Conservation (phyloP, 2,888 invertebrate genomes). For the Diadegma fenestrale region DNA sequence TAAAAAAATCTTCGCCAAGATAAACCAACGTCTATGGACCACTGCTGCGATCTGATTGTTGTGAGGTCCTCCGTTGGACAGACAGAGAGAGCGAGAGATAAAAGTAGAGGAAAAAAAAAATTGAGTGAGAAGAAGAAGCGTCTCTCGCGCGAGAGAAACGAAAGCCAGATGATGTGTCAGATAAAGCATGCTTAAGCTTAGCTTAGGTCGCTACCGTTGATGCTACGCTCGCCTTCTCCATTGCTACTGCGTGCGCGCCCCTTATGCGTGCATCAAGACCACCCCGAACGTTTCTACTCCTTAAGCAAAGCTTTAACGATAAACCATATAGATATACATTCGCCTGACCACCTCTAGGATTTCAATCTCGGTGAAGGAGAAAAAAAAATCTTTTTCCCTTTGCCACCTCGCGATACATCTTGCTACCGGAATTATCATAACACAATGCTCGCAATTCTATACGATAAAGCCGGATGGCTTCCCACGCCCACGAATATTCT, state of each 20-base stretch:
- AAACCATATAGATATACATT: constrained; percentile 25
- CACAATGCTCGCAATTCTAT: constrained; percentile 78
- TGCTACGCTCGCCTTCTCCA: constrained; percentile 22
- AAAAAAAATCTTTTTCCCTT: constrained; percentile 54
- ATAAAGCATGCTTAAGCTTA: constrained; percentile 83
- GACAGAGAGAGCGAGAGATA: constrained; percentile 44
- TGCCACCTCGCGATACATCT: constrained; percentile 61
- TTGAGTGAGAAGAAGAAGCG: constrained; percentile 75
- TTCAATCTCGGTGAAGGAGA: constrained; percentile 77
- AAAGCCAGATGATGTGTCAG: constrained; percentile 77
- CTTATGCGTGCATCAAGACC: constrained; percentile 77
- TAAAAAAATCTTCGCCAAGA: neutral
- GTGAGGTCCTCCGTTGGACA: constrained; percentile 53
- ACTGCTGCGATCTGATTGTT: constrained; percentile 65
- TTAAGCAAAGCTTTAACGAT: constrained; percentile 56
- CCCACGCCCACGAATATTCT: constrained; percentile 70
- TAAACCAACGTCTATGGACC: constrained; percentile 34
- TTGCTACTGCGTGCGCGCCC: constrained; percentile 77
- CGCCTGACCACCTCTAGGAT: constrained; percentile 79
- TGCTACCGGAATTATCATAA: constrained; percentile 82
- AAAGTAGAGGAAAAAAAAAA: constrained; percentile 62
- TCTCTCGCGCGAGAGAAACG: constrained; percentile 69
- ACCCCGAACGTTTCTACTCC: constrained; percentile 76
- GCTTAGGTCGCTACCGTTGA: constrained; percentile 82
- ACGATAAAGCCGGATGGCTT: constrained; percentile 57